These are phyloP conservation scores for Apodemus sylvaticus DNA, from an alignment of 2,113 vertebrate genomes.

Conservation along the genomic window DNA sequence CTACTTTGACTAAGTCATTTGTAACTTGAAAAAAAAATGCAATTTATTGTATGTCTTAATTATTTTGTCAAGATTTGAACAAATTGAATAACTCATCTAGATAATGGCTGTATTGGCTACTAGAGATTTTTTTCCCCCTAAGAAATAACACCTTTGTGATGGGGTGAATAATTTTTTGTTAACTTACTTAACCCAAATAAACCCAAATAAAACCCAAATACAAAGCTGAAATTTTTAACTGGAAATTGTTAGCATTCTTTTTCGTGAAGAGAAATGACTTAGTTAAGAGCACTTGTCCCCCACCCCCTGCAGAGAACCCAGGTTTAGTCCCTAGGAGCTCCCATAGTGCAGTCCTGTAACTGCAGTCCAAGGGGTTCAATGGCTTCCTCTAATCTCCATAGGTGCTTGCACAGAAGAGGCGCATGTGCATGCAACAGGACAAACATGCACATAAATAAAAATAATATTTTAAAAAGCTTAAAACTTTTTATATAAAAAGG, in stretches of 20 bases:
- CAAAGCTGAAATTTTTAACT: not conserved
- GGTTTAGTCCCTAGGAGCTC: not conserved
- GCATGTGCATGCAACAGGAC: not conserved
- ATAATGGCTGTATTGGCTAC: not conserved
- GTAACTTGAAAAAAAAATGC: conserved; percentile 10
- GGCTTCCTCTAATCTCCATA: not conserved
- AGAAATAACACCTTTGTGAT: not conserved
- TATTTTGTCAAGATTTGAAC: conserved; percentile 10
- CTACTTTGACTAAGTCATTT: not conserved
- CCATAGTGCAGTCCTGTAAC: too few relatives aligned
- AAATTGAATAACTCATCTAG: not conserved
- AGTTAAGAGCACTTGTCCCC: not conserved
- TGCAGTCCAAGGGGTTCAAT: not conserved
- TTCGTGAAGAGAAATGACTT: not conserved
- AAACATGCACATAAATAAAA: not conserved
- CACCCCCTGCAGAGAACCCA: not conserved
- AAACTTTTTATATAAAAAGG: not conserved
- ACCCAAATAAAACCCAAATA: too few relatives aligned
- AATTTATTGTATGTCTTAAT: not conserved
- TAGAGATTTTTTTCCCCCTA: not conserved
- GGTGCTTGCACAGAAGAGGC: too few relatives aligned
- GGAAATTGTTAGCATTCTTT: not conserved
- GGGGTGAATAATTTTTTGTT: not conserved
- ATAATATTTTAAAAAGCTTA: not conserved
- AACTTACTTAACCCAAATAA: too few relatives aligned